A percentile compares a stretch with the other conserved stretches of the same genome.
Evolutionary conservation across 2,888 invertebrate species (phyloP).

Genomic region (Leptura quadrifasciata): DNA sequence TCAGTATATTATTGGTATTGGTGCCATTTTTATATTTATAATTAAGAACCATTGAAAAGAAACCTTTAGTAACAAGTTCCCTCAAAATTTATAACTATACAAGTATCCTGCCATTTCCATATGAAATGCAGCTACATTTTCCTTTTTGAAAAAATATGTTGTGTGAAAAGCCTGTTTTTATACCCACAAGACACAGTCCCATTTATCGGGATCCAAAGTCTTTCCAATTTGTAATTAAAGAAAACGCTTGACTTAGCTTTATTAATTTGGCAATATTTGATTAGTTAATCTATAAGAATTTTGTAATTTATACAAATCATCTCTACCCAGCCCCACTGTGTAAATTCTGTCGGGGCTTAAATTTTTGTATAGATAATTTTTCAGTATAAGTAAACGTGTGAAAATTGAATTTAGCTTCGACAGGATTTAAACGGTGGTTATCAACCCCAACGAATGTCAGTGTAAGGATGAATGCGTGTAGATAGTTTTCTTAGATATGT

Average conservation of each 20-base stretch:
- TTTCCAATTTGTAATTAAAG: conserved; percentile 23
- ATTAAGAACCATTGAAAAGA: no score
- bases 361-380: neutral
- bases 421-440: conserved; percentile 30
- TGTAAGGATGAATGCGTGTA: conserved; percentile 63
- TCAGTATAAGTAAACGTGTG: neutral
- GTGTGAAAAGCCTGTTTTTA: conserved; percentile 19
- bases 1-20: no score
- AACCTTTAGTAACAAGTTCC: no score
- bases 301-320: conserved; percentile 18
- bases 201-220: neutral
- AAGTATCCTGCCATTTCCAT: no score
- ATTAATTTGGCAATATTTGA: conserved; percentile 27
- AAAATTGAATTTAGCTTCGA: conserved; percentile 4
- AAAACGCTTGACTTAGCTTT: conserved; percentile 39
- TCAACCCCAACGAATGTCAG: conserved; percentile 40
- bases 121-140: no score
- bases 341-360: conserved; percentile 13
- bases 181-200: neutral
- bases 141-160: conserved; percentile 7
- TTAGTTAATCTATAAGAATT: conserved; percentile 22
- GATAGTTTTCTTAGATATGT: conserved; percentile 63
- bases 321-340: conserved; percentile 10
- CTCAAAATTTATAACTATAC: no score
- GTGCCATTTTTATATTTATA: no score